These are phyloP conservation scores for Decapterus maruadsi DNA, from an alignment of 2,797 vertebrate species.

Conservation along the genomic window DNA sequence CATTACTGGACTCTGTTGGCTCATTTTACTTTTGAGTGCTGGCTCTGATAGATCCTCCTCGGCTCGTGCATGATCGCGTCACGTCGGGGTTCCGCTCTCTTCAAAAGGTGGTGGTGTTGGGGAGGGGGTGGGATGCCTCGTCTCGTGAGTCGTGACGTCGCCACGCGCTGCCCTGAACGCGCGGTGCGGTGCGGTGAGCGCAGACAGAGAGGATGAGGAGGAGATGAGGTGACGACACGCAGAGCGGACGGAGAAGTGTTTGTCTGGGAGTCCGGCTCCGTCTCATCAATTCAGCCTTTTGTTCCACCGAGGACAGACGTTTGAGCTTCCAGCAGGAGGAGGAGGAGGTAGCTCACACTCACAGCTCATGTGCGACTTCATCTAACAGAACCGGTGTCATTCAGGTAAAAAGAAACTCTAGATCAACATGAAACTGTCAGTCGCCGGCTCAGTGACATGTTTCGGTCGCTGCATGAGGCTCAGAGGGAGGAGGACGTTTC, in stretches of 20 bases:
- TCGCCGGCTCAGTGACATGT: neutral
- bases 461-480: no score
- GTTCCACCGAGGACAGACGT: neutral
- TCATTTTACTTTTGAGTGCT: no score
- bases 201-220: constrained; percentile 58
- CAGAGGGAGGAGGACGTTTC: neutral
- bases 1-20: no score
- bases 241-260: constrained; percentile 47
- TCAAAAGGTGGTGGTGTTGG: constrained; percentile 39
- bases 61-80: constrained; percentile 21
- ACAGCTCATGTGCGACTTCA: neutral
- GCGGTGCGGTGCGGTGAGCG: constrained; percentile 2
- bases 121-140: constrained; percentile 50
- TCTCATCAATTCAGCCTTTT: neutral
- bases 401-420: neutral
- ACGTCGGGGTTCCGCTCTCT: constrained; percentile 27
- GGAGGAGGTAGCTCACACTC: no score
- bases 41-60: no score
- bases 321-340: no score
- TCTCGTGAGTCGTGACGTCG: constrained; percentile 80
- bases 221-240: constrained; percentile 55
- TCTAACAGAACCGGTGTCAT: neutral
- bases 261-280: constrained; percentile 57
- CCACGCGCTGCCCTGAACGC: constrained; percentile 22
- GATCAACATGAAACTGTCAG: neutral